Conservation (phyloP, 2,888 invertebrate genomes). For the Melanchra persicariae region DNA sequence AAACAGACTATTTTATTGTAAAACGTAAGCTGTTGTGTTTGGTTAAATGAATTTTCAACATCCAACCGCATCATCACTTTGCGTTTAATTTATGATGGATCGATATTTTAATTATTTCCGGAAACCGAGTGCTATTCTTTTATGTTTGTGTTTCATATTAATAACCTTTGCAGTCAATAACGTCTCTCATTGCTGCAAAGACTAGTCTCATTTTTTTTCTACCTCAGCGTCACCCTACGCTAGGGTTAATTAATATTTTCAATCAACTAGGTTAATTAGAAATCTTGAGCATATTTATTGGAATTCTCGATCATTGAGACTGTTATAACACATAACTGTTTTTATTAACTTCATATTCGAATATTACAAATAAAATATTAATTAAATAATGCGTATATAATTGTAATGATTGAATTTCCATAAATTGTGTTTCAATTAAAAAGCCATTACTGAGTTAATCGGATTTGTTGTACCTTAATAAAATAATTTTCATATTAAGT, state of each 20-base stretch:
- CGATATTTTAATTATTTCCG: neutral
- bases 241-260: slow-evolving; percentile 72
- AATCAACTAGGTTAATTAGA: slow-evolving; percentile 74
- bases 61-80: no score
- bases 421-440: neutral
- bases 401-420: neutral
- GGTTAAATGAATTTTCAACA: no score
- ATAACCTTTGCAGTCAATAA: neutral
- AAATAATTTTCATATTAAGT: neutral
- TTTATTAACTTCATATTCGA: slow-evolving; percentile 32
- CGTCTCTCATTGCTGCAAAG: neutral
- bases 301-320: slow-evolving; percentile 64
- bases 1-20: neutral
- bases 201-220: slow-evolving; percentile 7
- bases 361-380: slow-evolving; percentile 37
- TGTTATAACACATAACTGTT: slow-evolving; percentile 54
- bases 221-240: slow-evolving; percentile 46
- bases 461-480: neutral
- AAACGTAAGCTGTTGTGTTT: neutral
- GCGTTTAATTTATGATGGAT: no score
- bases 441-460: neutral
- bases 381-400: slow-evolving; percentile 12
- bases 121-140: neutral
- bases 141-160: neutral
- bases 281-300: slow-evolving; percentile 70